Base-by-base conservation (phyloP, 2,113 vertebrate genomes). In the Melozone crissalis region DNA sequence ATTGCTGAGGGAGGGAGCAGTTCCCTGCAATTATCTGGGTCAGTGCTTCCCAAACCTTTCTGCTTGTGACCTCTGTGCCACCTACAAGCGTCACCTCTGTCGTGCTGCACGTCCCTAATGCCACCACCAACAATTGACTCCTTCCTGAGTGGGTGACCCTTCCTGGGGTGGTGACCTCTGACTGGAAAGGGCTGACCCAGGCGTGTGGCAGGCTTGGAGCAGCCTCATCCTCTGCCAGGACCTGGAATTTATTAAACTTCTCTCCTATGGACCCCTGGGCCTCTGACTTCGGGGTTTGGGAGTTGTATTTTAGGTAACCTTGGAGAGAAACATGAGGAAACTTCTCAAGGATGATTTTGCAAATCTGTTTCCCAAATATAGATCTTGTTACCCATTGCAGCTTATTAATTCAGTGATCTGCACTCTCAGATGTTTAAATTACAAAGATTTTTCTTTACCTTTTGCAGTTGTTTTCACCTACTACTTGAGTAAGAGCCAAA, bases 61-160 rank as follows among this genome's bases (percentile, higher is more conserved):
- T 84, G 65, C 47, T 10, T 43, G 55, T 90, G 94, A 93, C 95
- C 94, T 93, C 62, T 2, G 59, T 67, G 68, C 83, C 59, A 80
- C 63, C 88, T 86, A 55, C 90, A 81, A 73, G 85, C 54, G 15
- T 95, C 75, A 73, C 88, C 75, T 94, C 94, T 96, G 96, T 94
- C 94, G 47, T 19, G 79, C 69, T 27, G 22, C 18, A 59, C 35
- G 75, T 83, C 90, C 52, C 72, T 14, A 18, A 46, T 71, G 95
- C 73, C 72, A 66, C 37, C 75, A 35, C 24, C 84, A 84, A 86
- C 88, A 93, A 84, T 63, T 81, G 91, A 83, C 68, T 47, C 77
- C 43, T 86, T 58, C 54, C 83, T 74, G 71, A 93, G 86, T 77
- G 92, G 59, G 8, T 97, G 95, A 93, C 93, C 89, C 44, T 43